Evolutionary conservation across 2,797 vertebrate genomes (phyloP).

Genomic region (Galago senegalensis): DNA sequence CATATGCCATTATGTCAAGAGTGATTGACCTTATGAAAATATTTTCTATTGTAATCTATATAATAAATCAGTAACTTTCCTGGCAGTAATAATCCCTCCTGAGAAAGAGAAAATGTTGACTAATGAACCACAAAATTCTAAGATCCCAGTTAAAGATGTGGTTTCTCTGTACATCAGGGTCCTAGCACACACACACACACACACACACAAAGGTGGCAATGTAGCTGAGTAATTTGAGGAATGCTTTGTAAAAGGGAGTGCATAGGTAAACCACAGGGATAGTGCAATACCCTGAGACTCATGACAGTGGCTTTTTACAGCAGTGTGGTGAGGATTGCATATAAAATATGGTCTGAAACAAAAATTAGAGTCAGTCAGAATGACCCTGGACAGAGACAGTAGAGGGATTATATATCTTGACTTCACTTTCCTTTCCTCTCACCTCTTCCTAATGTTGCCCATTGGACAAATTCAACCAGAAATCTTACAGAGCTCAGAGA

Average conservation of each 20-base stretch:
- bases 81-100: not conserved
- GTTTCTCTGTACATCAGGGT: not conserved
- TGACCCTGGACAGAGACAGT: not conserved
- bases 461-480: not conserved
- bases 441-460: not conserved
- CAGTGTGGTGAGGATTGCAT: not conserved
- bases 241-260: constrained; percentile 27
- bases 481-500: not conserved
- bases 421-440: not conserved
- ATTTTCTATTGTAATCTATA: constrained; percentile 5
- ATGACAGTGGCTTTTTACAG: constrained; percentile 14
- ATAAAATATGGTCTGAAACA: constrained; percentile 28
- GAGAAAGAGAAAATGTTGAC: not conserved
- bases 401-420: not conserved
- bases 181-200: not conserved
- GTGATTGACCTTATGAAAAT: not conserved
- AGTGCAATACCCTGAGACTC: not conserved
- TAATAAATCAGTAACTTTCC: constrained; percentile 9
- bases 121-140: constrained; percentile 1
- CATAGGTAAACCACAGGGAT: not conserved
- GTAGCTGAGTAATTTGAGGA: constrained; percentile 10
- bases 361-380: not conserved
- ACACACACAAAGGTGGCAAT: not conserved
- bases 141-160: not conserved
- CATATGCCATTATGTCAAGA: not conserved